Base-by-base conservation (phyloP, 2,888 invertebrate species). In the Lycaena phlaeas region DNA sequence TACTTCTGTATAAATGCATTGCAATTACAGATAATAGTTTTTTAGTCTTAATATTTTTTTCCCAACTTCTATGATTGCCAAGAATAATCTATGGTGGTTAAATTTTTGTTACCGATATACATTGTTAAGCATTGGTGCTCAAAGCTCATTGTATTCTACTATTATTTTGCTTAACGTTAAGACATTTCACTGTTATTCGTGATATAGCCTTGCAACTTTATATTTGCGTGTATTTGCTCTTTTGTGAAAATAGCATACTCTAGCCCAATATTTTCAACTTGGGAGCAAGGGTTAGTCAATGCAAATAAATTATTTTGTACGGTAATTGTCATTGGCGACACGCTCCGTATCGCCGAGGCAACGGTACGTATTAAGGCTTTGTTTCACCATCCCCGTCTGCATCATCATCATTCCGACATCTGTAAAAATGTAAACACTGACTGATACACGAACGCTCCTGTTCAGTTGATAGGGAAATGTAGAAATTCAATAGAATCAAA, bases 401-500 rank as follows among this genome's bases (percentile, higher is more conserved):
- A 94, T 94, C 94, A 95, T 93, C 90, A 95, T 94, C 94, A 94
- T 94, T 88, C 94, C 94, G 87, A 95, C 94, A 94, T 94, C 94
- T 94, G 94, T 71, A 92, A 92, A 90, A 90, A 90, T 86, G 85
- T 85, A 86, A 85, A 87, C 78, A 71, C 82, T 84, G 82, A 84
- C 81, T 79, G 71, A 72, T 64, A 74, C 63, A 74, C 69, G 76
- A 62, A 68, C 70, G 68, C 66, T 66, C 64, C 65, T 62, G 60
- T 52, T 58, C 56, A 57, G 55, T 56, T 52, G 58, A 50, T 52
- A 45, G 52, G 54, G 47, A 43, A 41, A 60, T 63, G 47, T 40
- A 43, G 42, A 46, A 47, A 49, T 38, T 46, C 42, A 46, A 49
- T 40, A 50, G 48, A 48, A 50, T 45, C 53, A 53, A 48, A 40